A percentile compares a stretch with the other conserved stretches of the same genome.
These are phyloP conservation scores for Cyclopterus lumpus DNA, from an alignment of 2,797 vertebrate genomes.

Conservation along the genomic window DNA sequence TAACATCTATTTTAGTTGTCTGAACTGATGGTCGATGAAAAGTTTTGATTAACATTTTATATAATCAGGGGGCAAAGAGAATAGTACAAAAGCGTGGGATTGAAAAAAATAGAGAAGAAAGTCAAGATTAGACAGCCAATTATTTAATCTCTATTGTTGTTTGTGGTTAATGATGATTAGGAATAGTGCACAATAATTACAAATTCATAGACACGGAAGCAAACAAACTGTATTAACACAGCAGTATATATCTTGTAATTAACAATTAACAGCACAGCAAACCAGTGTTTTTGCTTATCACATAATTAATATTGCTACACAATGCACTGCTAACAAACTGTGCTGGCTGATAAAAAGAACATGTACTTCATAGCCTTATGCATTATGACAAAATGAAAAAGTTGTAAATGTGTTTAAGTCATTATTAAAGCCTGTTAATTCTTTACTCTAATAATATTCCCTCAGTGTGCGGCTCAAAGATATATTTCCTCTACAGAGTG, in stretches of 20 bases:
- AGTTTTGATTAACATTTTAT: constrained; percentile 54
- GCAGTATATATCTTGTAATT: constrained; percentile 75
- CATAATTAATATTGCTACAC: constrained; percentile 64
- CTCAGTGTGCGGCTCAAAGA: constrained; percentile 44
- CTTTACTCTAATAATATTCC: constrained; percentile 52
- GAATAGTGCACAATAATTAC: constrained; percentile 68
- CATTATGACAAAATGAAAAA: constrained; percentile 56
- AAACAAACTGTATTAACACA: constrained; percentile 72
- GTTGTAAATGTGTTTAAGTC: constrained; percentile 43
- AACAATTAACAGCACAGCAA: constrained; percentile 77
- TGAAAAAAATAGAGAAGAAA: constrained; percentile 46
- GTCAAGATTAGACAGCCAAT: constrained; percentile 62
- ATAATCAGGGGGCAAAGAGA: constrained; percentile 25
- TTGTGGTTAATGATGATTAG: constrained; percentile 75
- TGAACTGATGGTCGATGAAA: constrained; percentile 42
- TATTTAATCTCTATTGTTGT: constrained; percentile 74
- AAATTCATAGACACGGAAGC: constrained; percentile 67
- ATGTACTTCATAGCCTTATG: constrained; percentile 26
- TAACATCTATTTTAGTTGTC: constrained; percentile 48
- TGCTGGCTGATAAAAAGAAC: constrained; percentile 51
- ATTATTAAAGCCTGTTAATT: constrained; percentile 62
- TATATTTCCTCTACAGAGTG: constrained; percentile 59
- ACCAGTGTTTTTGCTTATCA: constrained; percentile 70
- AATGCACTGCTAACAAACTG: constrained; percentile 46
- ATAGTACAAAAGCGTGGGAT: constrained; percentile 5